Evolutionary conservation across 2,797 vertebrate genomes (phyloP).

Genomic region (Trichosurus vulpecula): DNA sequence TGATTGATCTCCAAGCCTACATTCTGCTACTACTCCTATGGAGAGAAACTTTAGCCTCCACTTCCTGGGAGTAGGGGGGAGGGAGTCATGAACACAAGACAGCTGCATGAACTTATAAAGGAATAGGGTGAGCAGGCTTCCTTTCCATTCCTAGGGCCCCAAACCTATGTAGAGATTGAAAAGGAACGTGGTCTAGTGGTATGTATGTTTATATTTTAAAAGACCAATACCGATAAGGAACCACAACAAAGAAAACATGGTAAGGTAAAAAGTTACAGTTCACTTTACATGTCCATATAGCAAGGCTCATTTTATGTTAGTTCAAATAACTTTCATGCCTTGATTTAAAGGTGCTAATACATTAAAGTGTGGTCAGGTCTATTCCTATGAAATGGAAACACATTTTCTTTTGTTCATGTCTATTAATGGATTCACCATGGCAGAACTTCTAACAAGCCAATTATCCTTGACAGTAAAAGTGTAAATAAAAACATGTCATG

Average conservation of each 20-base stretch:
- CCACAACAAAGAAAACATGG: background rate
- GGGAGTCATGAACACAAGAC: slow-evolving; percentile 4
- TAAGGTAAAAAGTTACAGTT: background rate
- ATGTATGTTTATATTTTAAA: background rate
- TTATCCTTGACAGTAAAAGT: slow-evolving; percentile 13
- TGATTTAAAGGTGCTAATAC: background rate
- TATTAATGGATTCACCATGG: slow-evolving; percentile 9
- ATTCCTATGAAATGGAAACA: background rate
- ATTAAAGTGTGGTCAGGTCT: background rate
- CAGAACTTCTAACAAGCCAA: slow-evolving; percentile 41
- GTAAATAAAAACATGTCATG: slow-evolving; percentile 30
- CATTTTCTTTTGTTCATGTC: background rate
- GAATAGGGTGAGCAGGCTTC: background rate
- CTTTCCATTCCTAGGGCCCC: background rate
- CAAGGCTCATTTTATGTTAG: background rate
- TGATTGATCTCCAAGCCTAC: slow-evolving; percentile 43
- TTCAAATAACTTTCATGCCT: background rate
- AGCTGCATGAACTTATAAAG: slow-evolving; percentile 4
- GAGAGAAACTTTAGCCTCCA: slow-evolving; percentile 54
- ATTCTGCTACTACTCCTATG: slow-evolving; percentile 53
- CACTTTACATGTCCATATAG: background rate
- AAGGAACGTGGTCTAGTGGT: background rate
- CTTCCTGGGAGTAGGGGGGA: slow-evolving; percentile 14
- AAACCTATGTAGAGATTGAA: background rate
- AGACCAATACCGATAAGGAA: background rate